Evolutionary conservation across 2,888 invertebrate genomes (phyloP).

Genomic region (Sphaerophoria taeniata): DNA sequence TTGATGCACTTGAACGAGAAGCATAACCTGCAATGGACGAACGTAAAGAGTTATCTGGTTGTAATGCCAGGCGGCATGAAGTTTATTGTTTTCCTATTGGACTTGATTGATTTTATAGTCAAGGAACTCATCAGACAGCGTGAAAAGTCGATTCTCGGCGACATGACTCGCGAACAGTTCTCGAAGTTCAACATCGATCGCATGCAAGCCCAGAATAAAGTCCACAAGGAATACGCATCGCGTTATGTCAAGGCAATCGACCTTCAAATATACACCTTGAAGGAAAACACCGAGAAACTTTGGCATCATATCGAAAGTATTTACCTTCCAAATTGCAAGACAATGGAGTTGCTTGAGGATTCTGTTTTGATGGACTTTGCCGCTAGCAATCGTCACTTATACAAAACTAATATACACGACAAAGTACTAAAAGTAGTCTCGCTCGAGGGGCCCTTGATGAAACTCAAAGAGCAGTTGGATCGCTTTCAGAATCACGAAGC

Average conservation of each 20-base stretch:
- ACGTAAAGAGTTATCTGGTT: conserved; percentile 81
- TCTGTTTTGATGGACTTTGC: conserved; percentile 76
- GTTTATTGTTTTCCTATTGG: conserved; percentile 80
- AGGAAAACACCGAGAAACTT: conserved; percentile 75
- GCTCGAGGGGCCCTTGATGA: conserved; percentile 75
- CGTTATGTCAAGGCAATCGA: conserved; percentile 78
- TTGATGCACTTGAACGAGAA: conserved; percentile 81
- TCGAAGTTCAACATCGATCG: conserved; percentile 74
- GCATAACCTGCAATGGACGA: conserved; percentile 79
- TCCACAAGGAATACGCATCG: conserved; percentile 79
- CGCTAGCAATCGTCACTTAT: conserved; percentile 74
- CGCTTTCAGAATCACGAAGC: conserved; percentile 77
- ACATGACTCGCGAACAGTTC: conserved; percentile 56
- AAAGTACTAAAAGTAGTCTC: conserved; percentile 63
- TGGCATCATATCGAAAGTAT: conserved; percentile 72
- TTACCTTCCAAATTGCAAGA: conserved; percentile 64
- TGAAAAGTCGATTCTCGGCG: conserved; percentile 76
- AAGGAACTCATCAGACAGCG: conserved; percentile 79
- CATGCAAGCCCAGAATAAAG: conserved; percentile 76
- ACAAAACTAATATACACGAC: conserved; percentile 66
- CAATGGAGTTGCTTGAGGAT: conserved; percentile 74
- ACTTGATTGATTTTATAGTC: conserved; percentile 79
- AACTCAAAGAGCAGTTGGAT: conserved; percentile 78
- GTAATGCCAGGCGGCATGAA: conserved; percentile 82
- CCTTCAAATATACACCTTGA: conserved; percentile 71